phyloP scores from a whole-genome alignment of 2,888 invertebrate genomes.

The Drosophila hamatofila region DNA sequence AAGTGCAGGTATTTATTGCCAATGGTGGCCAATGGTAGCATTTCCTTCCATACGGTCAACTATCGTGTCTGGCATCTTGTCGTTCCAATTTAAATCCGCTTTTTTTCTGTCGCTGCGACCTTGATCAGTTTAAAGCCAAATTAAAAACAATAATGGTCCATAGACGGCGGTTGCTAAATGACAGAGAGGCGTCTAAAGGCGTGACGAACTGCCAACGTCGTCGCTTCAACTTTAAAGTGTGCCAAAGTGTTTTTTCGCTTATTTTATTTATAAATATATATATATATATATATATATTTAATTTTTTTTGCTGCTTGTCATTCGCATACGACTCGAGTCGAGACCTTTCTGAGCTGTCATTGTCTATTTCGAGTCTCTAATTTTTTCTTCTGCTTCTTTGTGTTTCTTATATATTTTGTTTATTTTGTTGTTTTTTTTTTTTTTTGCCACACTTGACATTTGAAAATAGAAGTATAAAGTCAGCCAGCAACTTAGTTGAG shows the following conservation, averaged over 20 bases:
- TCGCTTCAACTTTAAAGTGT: constrained; percentile 66
- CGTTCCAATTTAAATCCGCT: constrained; percentile 63
- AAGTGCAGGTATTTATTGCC: constrained; percentile 9
- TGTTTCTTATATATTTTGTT: not conserved
- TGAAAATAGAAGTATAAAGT: constrained; percentile 2
- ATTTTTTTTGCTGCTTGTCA: constrained; percentile 39
- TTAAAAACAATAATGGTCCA: constrained; percentile 71
- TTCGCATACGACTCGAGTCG: constrained; percentile 49
- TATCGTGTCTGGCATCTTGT: constrained; percentile 44
- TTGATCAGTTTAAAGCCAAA: constrained; percentile 69
- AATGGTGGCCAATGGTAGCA: constrained; percentile 20
- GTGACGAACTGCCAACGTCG: constrained; percentile 72
- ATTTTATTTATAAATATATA: too few species aligned
- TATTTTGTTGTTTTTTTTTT: not conserved
- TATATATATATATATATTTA: not conserved
- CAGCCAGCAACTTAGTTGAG: constrained; percentile 6
- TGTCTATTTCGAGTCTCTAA: constrained; percentile 63
- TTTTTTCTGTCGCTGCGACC: constrained; percentile 62
- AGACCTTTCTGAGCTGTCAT: constrained; percentile 70
- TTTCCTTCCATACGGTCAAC: constrained; percentile 36
- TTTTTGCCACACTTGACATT: constrained; percentile 3
- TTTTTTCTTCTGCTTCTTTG: constrained; percentile 20
- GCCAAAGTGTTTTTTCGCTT: constrained; percentile 44
- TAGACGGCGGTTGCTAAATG: constrained; percentile 55
- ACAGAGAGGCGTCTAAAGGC: constrained; percentile 70